Evolutionary conservation across 2,113 vertebrate species (phyloP), one percentile per base, ranked within the genome.

Genomic region (Etheostoma cragini): DNA sequence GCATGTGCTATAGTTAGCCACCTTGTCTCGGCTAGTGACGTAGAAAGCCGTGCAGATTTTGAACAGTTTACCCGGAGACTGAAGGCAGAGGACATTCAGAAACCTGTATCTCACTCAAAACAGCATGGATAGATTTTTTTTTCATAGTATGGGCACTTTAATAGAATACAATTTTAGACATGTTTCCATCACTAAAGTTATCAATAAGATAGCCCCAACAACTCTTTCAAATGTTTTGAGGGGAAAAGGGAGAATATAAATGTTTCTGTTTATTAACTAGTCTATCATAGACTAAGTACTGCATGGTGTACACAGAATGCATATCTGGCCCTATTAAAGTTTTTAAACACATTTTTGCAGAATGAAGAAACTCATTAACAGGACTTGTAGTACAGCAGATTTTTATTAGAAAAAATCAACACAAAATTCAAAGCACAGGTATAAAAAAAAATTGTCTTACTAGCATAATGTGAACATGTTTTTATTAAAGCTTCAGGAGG

Each of bases 351-450:
- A 21, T 26, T 30, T 38, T 35, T 16, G 10, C 53, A 30, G 13
- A 14, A 49, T 63, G 21, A 15, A 5, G 21, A 85, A 6, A 47
- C 0, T n/a, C 12, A 60, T 21, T 16, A 5, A 53, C 61, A 35
- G 8, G 8, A 42, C 6, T 61, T 78, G 1, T 6, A 62, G 24
- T 73, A 6, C 22, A 35, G 53, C 45, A 78, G 30, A 1, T 57
- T 84, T 90, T 91, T 90, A 87, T 89, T 90, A 88, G 38, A 91
- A 91, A 87, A 87, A 26, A 69, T 60, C 17, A 73, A 45, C 63
- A 84, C 50, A 86, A 61, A 85, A 64, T 71, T 30, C 24, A 73
- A 78, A 60, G 47, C 24, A 78, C 6, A 46, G 3, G 77, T 88
- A 87, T 83, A 87, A 87, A 93, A 92, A 78, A 69, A 82, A 49